Percentiles rank a stretch among this genome's conserved stretches.
Evolutionary conservation across 2,113 vertebrate genomes (phyloP).

Genomic region (Lipophrys pholis): DNA sequence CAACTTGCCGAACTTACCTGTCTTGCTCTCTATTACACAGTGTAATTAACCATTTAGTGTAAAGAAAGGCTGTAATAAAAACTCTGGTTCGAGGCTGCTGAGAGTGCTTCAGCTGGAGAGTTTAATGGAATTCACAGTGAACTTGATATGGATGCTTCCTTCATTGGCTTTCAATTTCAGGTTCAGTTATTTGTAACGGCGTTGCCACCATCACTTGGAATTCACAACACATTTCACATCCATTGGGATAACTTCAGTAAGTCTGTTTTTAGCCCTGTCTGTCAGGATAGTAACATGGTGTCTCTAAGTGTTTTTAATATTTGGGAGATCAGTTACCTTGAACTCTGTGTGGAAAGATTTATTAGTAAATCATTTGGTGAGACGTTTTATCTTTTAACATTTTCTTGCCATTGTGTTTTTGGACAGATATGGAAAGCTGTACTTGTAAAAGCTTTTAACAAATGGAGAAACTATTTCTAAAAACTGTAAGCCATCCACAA

Average conservation of each 20-base stretch:
- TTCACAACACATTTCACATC: slow-evolving; percentile 3
- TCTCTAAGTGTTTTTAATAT: too few species aligned
- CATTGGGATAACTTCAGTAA: neutral
- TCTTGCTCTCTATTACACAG: slow-evolving; percentile 29
- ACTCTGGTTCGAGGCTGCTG: slow-evolving; percentile 62
- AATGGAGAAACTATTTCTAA: neutral
- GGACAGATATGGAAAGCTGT: too few species aligned
- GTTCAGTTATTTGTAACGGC: slow-evolving; percentile 47
- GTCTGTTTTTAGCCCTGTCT: neutral
- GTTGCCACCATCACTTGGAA: slow-evolving; percentile 12
- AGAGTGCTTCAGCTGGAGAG: slow-evolving; percentile 60
- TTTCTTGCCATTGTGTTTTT: too few species aligned
- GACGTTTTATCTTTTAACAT: too few species aligned
- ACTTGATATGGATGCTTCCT: slow-evolving; percentile 65
- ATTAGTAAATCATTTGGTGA: neutral
- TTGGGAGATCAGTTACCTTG: neutral
- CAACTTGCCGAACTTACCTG: slow-evolving; percentile 32
- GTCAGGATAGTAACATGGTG: neutral
- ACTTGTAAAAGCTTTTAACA: neutral
- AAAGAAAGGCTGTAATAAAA: slow-evolving; percentile 71
- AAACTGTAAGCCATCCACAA: slow-evolving; percentile 2
- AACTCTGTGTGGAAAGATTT: neutral
- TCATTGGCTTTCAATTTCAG: slow-evolving; percentile 66
- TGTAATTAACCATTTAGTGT: slow-evolving; percentile 74
- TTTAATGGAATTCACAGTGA: slow-evolving; percentile 71